Evolutionary conservation across 2,113 vertebrate genomes (phyloP).

Genomic region (Chinchilla lanigera): DNA sequence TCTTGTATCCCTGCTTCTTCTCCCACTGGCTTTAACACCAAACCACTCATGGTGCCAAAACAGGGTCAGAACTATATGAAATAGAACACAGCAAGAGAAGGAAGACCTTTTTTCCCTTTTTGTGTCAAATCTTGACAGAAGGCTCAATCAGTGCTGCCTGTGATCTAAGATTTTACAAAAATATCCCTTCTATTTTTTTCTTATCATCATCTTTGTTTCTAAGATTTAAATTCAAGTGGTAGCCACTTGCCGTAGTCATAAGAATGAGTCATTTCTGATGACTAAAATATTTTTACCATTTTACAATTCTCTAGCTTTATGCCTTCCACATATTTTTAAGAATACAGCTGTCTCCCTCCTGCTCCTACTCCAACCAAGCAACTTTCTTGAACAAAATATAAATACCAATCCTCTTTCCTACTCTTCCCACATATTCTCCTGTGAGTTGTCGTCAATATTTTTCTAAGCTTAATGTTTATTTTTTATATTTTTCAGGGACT

Average conservation of each 20-base stretch:
- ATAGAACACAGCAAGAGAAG: not conserved
- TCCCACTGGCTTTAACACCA: not conserved
- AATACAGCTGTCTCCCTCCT: not conserved
- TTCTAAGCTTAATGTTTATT: not conserved
- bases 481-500: not conserved
- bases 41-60: not conserved
- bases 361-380: not conserved
- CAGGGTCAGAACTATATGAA: not conserved
- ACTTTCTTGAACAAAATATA: not conserved
- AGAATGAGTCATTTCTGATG: not conserved
- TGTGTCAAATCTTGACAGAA: not conserved
- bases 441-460: not conserved
- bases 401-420: not conserved
- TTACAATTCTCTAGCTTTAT: not conserved
- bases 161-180: not conserved
- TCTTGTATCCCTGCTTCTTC: not conserved
- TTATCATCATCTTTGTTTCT: constrained; percentile 7
- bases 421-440: not conserved
- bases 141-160: not conserved
- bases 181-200: not conserved
- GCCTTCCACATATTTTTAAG: not conserved
- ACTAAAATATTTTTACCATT: not conserved
- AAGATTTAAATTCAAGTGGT: constrained; percentile 26
- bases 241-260: not conserved
- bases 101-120: not conserved